These are phyloP conservation scores for Apostichopus japonicus DNA, from an alignment of 35 echinoderm and acorn worm genomes.

Conservation along the genomic window DNA sequence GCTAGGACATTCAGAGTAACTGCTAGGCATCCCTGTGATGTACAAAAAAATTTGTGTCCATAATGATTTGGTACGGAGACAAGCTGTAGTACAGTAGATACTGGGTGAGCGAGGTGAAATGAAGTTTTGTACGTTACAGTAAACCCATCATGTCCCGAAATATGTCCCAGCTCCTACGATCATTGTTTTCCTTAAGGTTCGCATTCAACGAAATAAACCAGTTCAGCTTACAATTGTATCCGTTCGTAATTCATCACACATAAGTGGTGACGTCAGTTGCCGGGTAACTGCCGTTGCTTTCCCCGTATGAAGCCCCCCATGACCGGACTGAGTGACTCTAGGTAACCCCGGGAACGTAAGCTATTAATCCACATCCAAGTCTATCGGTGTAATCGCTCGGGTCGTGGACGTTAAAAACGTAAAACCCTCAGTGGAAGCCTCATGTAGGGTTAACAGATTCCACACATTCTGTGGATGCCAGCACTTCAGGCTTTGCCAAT, in stretches of 20 bases:
- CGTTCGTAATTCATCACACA: not conserved
- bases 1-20: too few species aligned
- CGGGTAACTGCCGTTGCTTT: not conserved
- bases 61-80: too few species aligned
- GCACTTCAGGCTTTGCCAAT: not conserved
- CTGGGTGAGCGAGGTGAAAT: too few species aligned
- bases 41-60: too few species aligned
- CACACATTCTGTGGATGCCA: not conserved
- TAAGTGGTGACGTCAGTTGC: slow-evolving; percentile 8
- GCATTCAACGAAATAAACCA: too few species aligned
- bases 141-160: too few species aligned
- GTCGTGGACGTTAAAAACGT: not conserved
- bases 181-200: too few species aligned
- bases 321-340: slow-evolving; percentile 32
- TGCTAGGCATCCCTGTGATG: too few species aligned
- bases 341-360: not conserved
- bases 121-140: too few species aligned
- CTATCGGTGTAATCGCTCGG: not conserved
- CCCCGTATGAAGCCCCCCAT: not conserved
- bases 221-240: too few species aligned
- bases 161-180: too few species aligned
- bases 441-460: not conserved
- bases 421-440: not conserved
- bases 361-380: not conserved
- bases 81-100: too few species aligned